Conservation (phyloP, 1,140 invertebrate species). For the Meloidogyne floridensis region DNA sequence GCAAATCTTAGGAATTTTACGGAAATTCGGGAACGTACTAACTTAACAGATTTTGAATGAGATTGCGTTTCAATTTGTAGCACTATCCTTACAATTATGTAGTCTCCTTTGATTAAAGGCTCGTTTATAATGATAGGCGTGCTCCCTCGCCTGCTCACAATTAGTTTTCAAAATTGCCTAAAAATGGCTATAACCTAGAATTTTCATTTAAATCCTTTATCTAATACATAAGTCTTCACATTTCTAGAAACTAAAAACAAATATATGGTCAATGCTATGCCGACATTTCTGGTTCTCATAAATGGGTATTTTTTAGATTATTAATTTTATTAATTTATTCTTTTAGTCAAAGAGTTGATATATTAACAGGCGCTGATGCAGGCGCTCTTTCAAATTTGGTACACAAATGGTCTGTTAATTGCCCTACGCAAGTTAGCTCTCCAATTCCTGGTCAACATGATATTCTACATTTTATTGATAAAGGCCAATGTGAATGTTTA, state of each 20-base stretch:
- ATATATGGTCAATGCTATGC: slow-evolving; percentile 90
- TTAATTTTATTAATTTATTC: slow-evolving; percentile 54
- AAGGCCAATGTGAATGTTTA: slow-evolving; percentile 87
- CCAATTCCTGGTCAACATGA: slow-evolving; percentile 86
- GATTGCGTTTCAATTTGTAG: no score
- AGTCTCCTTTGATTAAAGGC: no score
- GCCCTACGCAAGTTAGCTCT: slow-evolving; percentile 78
- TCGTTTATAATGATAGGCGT: no score
- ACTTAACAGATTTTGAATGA: no score
- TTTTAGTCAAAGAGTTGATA: slow-evolving; percentile 74
- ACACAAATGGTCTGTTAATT: slow-evolving; percentile 79
- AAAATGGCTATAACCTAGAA: no score
- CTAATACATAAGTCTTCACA: no score
- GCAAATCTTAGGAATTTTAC: no score
- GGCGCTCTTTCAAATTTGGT: slow-evolving; percentile 82
- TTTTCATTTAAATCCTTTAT: no score
- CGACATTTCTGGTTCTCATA: slow-evolving; percentile 93
- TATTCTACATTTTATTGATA: slow-evolving; percentile 78
- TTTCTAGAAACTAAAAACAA: slow-evolving; percentile 76
- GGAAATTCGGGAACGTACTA: no score
- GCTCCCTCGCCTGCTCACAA: no score
- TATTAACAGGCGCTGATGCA: slow-evolving; percentile 82
- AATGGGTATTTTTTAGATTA: slow-evolving; percentile 71
- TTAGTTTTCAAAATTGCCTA: no score
- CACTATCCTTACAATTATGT: no score